Evolutionary conservation across 2,888 invertebrate species (phyloP), one percentile per base, ranked within the genome.

Genomic region (Anthophora plumipes): DNA sequence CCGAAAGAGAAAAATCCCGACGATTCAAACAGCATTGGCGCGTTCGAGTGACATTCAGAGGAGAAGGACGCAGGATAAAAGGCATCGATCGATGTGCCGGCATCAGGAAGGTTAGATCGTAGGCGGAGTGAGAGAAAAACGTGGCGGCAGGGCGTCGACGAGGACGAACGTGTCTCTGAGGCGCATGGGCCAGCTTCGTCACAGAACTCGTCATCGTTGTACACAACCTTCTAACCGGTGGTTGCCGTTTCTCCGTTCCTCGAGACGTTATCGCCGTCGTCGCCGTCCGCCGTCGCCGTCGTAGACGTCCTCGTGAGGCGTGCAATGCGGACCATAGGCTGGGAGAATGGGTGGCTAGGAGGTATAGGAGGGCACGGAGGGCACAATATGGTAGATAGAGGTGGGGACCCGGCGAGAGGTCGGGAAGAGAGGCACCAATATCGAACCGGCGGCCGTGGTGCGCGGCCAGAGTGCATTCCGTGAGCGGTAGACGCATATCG

Each of bases 361-460:
- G 80, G 85, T 41, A 84, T 77, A 79, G 83, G 81, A 68, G 82
- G 83, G 83, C 73, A 85, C 63, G 80, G 81, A 72, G 85, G 83
- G 84, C 70, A 77, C 67, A 76, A 82, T 22, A 85, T 80, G 83
- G 83, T 67, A 79, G 74, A 69, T 75, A 70, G 84, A 84, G 80
- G 86, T 78, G 83, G 88, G 82, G 83, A 80, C 75, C 78, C 68
- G 71, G 79, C 83, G 77, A 77, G 83, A 81, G 74, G 74, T 83
- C 77, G 80, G 75, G 76, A 67, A 80, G 85, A 68, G 81, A 76
- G 82, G 77, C 86, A 83, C 82, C 92, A 93, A 93, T 93, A 93
- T 93, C 92, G 93, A 93, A 93, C 92, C 92, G 92, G 93, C 93
- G 89, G 86, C 91, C 89, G 90, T 85, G 75, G 89, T 83, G 88